These are phyloP conservation scores for Diplosoma virens DNA, from an alignment of 23 tunicate genomes.

Conservation along the genomic window DNA sequence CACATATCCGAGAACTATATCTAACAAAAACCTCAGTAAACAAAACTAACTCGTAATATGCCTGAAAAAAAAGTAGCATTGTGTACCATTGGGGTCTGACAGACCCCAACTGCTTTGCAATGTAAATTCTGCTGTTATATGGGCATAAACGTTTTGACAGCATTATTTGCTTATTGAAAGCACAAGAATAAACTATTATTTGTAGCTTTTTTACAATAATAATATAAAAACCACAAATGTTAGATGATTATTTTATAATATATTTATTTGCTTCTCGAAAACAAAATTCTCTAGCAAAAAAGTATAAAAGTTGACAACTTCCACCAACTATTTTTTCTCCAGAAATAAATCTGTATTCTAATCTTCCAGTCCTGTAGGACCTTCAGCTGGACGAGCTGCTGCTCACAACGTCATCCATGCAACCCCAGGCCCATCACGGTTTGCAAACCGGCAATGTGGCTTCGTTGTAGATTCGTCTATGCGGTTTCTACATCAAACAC, in stretches of 20 bases:
- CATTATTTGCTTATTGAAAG: neutral
- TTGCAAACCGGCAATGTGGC: neutral
- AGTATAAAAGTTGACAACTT: neutral
- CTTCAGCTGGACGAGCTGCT: conserved; percentile 18
- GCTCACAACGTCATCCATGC: neutral
- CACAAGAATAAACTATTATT: neutral
- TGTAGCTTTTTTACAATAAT: neutral
- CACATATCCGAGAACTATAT: too few relatives aligned
- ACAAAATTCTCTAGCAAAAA: neutral
- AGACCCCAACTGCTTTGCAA: too few relatives aligned
- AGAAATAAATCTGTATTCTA: neutral
- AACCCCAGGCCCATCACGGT: neutral
- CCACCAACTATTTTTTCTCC: conserved; percentile 1
- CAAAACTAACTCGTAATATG: too few relatives aligned
- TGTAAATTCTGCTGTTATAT: too few relatives aligned
- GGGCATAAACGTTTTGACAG: neutral
- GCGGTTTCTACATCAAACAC: conserved; percentile 13
- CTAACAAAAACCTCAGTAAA: too few relatives aligned
- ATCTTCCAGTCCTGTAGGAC: conserved; percentile 2
- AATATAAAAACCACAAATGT: too few relatives aligned
- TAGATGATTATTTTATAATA: too few relatives aligned
- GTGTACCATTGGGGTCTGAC: too few relatives aligned
- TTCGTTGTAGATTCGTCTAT: conserved; percentile 15
- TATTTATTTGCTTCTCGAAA: neutral
- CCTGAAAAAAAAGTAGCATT: too few relatives aligned